Evolutionary conservation across 1,140 invertebrate genomes (phyloP), one percentile per base, ranked within the genome.

Genomic region (Trichomalopsis sarcophagae): DNA sequence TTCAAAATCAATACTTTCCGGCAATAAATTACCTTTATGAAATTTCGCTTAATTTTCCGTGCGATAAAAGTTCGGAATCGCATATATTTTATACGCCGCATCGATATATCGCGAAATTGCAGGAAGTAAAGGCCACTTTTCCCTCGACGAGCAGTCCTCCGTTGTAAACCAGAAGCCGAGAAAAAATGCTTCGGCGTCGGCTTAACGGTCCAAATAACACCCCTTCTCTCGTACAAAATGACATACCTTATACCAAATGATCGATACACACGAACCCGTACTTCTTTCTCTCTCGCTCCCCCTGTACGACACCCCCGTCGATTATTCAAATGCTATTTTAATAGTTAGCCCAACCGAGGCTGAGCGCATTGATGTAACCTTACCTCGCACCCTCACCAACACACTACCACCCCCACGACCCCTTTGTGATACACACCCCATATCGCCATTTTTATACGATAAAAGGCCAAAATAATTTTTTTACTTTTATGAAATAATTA

Each of bases 311-410:
- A 33, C 9, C 77, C 55, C 77, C 14, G 13, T 9, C 55, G 36
- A 69, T 80, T 80, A 80, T 69, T 80, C 36, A 69, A 80, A 69
- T 80, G 55, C 62, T 27, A 69, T 69, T 62, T 80, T 80, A 80
- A 80, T 80, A 69, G 78, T 69, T 33, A 23, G 50, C 62, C 40
- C 9, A 78, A 40, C 50, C 21, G 27, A 78, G 6, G 50, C 50
- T 21, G 27, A 78, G 27, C 62, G 76, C 50, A 66, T 62, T 78
- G 11, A 78, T 78, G 50, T 66, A 30, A 27, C 27, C 44, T 77
- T 14, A 77, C 44, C 75, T n/a, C 30, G 55, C 68, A 27, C 27
- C 68, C 27, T 71, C 10, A 71, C 69, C 27, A 11, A 13, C 23
- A 5, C 9, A 71, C 10, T 21, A 71, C 13, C 68, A 23, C 30